A percentile compares a stretch with the other conserved stretches of the same genome.
These are phyloP conservation scores for Lutraria rhynchaena DNA, from an alignment of 1,140 invertebrate species.

Conservation along the genomic window DNA sequence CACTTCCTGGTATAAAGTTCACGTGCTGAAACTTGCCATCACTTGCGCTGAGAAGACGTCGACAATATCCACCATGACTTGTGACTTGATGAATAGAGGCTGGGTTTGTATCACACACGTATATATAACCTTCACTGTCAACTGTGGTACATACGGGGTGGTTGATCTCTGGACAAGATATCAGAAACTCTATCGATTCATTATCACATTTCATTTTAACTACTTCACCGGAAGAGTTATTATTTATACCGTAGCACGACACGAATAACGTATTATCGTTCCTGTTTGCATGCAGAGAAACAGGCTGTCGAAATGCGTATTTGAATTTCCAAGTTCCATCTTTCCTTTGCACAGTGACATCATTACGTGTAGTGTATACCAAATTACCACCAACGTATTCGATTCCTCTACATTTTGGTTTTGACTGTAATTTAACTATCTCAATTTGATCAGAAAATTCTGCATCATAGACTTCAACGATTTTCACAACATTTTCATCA, in stretches of 20 bases:
- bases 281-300: slow-evolving; percentile 15
- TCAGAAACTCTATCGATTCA: slow-evolving; percentile 22
- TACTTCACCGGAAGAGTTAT: slow-evolving; percentile 17
- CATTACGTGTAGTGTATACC: slow-evolving; percentile 38
- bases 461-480: slow-evolving; percentile 9
- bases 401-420: slow-evolving; percentile 41
- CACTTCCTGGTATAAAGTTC: slow-evolving; percentile 11
- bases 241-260: slow-evolving; percentile 27
- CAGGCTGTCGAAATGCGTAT: slow-evolving; percentile 36
- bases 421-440: slow-evolving; percentile 11
- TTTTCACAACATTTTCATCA: slow-evolving; percentile 20
- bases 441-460: slow-evolving; percentile 34
- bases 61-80: slow-evolving; percentile 26
- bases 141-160: slow-evolving; percentile 22
- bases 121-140: slow-evolving; percentile 38
- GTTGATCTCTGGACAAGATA: slow-evolving; percentile 27
- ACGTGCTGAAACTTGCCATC: slow-evolving; percentile 55
- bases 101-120: slow-evolving; percentile 44
- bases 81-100: slow-evolving; percentile 26
- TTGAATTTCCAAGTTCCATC: slow-evolving; percentile 16
- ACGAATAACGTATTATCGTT: slow-evolving; percentile 10
- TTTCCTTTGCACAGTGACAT: slow-evolving; percentile 29
- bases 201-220: slow-evolving; percentile 31
- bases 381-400: slow-evolving; percentile 38
- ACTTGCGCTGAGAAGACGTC: slow-evolving; percentile 2